Percentiles rank a stretch among this genome's conserved stretches.
Conservation (phyloP, 2,888 invertebrate genomes). For the Lasioglossum lativentre region DNA sequence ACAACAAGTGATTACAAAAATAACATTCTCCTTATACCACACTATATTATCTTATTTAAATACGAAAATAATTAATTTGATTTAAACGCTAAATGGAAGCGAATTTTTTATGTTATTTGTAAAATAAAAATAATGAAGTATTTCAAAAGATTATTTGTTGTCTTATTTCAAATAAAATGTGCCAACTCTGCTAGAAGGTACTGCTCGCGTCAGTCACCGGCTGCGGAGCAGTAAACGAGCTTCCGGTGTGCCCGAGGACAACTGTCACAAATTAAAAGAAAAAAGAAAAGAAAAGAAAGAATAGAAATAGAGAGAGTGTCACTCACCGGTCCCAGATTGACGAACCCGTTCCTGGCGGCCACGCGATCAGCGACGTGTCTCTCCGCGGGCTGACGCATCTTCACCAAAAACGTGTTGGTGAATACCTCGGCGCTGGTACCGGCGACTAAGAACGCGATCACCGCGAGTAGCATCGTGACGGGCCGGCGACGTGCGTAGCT, state of each 20-base stretch:
- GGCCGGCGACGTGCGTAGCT: slow-evolving; percentile 51
- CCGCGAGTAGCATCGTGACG: slow-evolving; percentile 67
- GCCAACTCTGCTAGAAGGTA: background rate
- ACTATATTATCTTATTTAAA: too few relatives aligned
- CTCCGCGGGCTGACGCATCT: slow-evolving; percentile 92
- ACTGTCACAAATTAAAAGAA: background rate
- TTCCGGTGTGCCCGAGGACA: background rate
- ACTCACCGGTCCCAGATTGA: slow-evolving; percentile 97
- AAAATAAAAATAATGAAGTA: too few relatives aligned
- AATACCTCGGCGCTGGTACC: slow-evolving; percentile 89
- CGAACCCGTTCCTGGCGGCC: slow-evolving; percentile 96
- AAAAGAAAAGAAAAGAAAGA: background rate
- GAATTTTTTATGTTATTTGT: too few relatives aligned
- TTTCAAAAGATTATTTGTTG: too few relatives aligned
- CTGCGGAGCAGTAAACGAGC: background rate
- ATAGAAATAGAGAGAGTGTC: background rate
- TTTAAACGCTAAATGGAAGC: too few relatives aligned
- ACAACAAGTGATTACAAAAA: too few relatives aligned
- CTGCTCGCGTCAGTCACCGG: background rate
- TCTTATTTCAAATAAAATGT: too few relatives aligned
- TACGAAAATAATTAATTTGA: too few relatives aligned
- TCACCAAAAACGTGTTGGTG: slow-evolving; percentile 98
- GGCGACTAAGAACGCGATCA: slow-evolving; percentile 64
- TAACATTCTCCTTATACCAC: too few relatives aligned
- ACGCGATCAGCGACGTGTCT: slow-evolving; percentile 92